Evolutionary conservation across 2,888 invertebrate species (phyloP).

Genomic region (Eristalinus sepulchralis): DNA sequence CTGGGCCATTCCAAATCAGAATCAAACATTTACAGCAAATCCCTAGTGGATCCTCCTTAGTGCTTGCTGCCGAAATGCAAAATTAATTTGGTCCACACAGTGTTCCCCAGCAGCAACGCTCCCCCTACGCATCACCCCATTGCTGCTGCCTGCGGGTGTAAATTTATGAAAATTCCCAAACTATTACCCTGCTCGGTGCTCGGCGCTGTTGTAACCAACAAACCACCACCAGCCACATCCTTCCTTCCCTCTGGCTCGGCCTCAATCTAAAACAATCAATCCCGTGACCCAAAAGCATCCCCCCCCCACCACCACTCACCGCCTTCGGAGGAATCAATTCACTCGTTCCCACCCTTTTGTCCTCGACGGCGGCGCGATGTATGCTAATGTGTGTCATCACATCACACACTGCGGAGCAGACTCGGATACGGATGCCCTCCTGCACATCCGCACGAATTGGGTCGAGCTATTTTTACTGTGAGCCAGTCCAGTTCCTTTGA

Average conservation of each 20-base stretch:
- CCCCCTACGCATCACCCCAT: background rate
- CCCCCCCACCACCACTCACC: background rate
- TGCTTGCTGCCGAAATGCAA: background rate
- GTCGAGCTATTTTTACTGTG: slow-evolving; percentile 69
- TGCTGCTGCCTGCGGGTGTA: background rate
- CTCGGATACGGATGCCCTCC: slow-evolving; percentile 9
- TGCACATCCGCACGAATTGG: slow-evolving; percentile 69
- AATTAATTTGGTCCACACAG: background rate
- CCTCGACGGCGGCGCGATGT: slow-evolving; percentile 50
- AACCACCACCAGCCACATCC: slow-evolving; percentile 36
- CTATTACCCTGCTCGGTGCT: slow-evolving; percentile 27
- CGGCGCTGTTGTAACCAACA: slow-evolving; percentile 9
- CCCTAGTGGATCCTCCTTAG: background rate
- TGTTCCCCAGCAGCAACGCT: background rate
- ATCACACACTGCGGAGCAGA: slow-evolving; percentile 23
- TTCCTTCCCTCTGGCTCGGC: slow-evolving; percentile 5
- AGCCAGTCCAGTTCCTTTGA: slow-evolving; percentile 60
- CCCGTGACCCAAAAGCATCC: slow-evolving; percentile 50
- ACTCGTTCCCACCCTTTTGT: slow-evolving; percentile 33
- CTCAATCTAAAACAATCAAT: slow-evolving; percentile 57
- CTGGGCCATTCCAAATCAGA: background rate
- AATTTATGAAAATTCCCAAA: slow-evolving; percentile 40
- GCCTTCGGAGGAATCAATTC: slow-evolving; percentile 44
- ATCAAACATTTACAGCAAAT: background rate
- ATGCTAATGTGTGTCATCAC: slow-evolving; percentile 62